Conservation (phyloP, 2,797 vertebrate genomes). For the Valencia hispanica region DNA sequence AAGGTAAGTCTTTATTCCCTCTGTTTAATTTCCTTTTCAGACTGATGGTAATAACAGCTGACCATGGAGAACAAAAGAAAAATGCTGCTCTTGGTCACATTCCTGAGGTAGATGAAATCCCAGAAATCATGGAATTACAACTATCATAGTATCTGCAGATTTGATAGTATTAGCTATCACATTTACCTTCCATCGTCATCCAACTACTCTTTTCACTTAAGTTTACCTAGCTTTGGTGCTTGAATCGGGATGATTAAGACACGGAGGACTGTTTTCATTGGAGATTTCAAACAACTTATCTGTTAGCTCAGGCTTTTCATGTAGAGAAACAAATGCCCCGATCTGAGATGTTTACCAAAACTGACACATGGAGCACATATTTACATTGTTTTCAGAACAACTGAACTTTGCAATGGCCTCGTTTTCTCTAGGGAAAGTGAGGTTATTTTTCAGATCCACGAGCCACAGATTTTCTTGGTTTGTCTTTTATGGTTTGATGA, state of each 20-base stretch:
- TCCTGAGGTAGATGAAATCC: conserved; percentile 7
- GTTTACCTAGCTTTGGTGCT: neutral
- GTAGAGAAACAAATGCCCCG: neutral
- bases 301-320: neutral
- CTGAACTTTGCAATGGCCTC: neutral
- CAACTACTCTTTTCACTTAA: neutral
- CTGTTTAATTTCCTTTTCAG: conserved; percentile 55
- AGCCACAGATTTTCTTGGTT: neutral
- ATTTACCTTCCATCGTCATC: neutral
- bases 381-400: neutral
- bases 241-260: neutral
- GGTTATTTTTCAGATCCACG: neutral
- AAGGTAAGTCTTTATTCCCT: conserved; percentile 18
- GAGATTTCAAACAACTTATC: neutral
- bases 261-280: neutral
- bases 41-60: conserved; percentile 21
- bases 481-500: neutral
- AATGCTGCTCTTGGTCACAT: neutral
- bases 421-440: neutral
- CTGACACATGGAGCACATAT: neutral
- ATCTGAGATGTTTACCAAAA: neutral
- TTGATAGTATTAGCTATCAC: neutral
- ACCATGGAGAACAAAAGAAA: conserved; percentile 16
- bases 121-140: neutral
- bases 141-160: neutral